Base-by-base conservation (phyloP, 2,888 invertebrate genomes). In the Brenthis hecate region DNA sequence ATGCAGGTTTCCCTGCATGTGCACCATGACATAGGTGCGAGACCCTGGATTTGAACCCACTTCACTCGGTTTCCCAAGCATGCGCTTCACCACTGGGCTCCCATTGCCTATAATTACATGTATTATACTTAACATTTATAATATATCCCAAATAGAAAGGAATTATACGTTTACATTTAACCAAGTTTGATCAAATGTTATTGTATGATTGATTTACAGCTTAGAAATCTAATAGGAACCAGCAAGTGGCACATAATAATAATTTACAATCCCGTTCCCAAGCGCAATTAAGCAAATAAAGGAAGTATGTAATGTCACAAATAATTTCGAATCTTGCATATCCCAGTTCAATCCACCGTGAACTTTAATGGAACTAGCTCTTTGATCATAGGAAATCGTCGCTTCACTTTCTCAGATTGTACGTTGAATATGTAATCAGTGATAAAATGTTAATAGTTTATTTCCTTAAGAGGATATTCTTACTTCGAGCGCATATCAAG, bases 391-490 rank as follows among this genome's bases (percentile, higher is more conserved):
- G 36, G 48, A 66, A 62, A 63, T 63, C 19, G 50, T 36, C 69
- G 61, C 57, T 60, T 53, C 19, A 48, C 50, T 65, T 61, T 55
- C 65, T 65, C 68, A 54, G 68, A 68, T 62, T 71, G 60, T 65
- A 68, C 50, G 65, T 79, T 82, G 82, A 82, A 84, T 85, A 83
- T 83, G 81, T 85, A 80, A 81, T 83, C 81, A 79, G 77, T 36
- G 80, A 81, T 80, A 81, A 85, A 88, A 87, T 85, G 85, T 82
- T 86, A 89, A 88, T 89, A 84, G 87, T 85, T 87, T 84, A 83
- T 85, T 85, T 82, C 88, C 88, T 83, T 85, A 84, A 81, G 75
- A 74, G 83, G 85, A 72, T 78, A 75, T 67, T 72, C 60, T 66
- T 67, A 61, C 65, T 69, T 72, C 66, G 63, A 56, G 32, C 53